Evolutionary conservation across 1,140 invertebrate species (phyloP).

Genomic region (Macrotrachela quadricornifera): DNA sequence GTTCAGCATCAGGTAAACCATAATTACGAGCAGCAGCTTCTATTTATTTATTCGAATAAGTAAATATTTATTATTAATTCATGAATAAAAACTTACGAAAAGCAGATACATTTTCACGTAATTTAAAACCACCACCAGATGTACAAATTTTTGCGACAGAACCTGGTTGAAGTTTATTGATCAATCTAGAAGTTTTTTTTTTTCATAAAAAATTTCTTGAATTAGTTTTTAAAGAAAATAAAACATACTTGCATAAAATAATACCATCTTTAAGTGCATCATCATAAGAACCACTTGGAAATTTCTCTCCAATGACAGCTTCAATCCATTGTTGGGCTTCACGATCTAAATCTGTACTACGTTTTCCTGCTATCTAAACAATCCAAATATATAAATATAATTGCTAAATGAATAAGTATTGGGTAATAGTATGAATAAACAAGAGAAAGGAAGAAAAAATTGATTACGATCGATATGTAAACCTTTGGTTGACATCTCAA

Average conservation of each 20-base stretch:
- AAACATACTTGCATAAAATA: slow-evolving; percentile 50
- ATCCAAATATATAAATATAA: too few relatives aligned
- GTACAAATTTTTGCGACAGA: slow-evolving; percentile 61
- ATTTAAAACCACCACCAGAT: slow-evolving; percentile 67
- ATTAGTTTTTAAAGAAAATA: too few relatives aligned
- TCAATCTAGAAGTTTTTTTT: slow-evolving; percentile 33
- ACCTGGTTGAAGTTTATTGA: slow-evolving; percentile 65
- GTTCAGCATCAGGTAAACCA: slow-evolving; percentile 63
- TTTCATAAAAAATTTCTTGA: too few relatives aligned
- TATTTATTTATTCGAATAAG: too few relatives aligned
- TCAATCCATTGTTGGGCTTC: slow-evolving; percentile 80
- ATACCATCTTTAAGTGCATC: slow-evolving; percentile 73
- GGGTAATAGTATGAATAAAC: background rate
- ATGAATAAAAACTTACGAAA: slow-evolving; percentile 49
- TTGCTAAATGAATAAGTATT: too few relatives aligned
- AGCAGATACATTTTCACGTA: slow-evolving; percentile 78
- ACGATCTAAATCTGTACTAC: slow-evolving; percentile 48
- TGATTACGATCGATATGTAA: background rate
- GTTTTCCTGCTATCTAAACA: slow-evolving; percentile 17
- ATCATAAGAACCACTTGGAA: slow-evolving; percentile 39
- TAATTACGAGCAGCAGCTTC: slow-evolving; percentile 32
- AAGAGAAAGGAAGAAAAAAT: background rate
- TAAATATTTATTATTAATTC: too few relatives aligned
- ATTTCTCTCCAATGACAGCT: slow-evolving; percentile 54
- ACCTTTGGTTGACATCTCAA: background rate